A percentile compares a stretch with the other conserved stretches of the same genome.
phyloP scores from a whole-genome alignment of 2,113 vertebrate species.

The Xiphias gladius region DNA sequence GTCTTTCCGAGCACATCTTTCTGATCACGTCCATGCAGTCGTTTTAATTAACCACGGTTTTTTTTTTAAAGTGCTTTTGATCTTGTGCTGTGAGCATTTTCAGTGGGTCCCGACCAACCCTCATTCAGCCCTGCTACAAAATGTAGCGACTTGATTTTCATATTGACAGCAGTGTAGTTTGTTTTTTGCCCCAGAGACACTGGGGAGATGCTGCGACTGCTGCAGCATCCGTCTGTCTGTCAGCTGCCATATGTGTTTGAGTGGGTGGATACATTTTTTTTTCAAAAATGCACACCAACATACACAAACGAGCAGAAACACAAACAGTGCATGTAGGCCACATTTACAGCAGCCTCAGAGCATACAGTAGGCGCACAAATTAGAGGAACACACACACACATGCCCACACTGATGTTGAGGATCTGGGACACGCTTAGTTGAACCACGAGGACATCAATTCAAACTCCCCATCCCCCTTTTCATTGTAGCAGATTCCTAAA shows the following conservation, averaged over 20 bases:
- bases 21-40: slow-evolving; percentile 46
- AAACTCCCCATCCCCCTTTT: slow-evolving; percentile 6
- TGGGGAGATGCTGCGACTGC: slow-evolving; percentile 38
- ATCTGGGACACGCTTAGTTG: slow-evolving; percentile 52
- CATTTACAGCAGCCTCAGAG: slow-evolving; percentile 16
- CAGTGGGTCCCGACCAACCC: slow-evolving; percentile 2
- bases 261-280: slow-evolving; percentile 32
- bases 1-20: slow-evolving; percentile 47
- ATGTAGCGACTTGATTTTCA: slow-evolving; percentile 40
- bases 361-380: neutral
- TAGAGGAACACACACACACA: neutral
- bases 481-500: slow-evolving; percentile 41
- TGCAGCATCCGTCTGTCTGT: slow-evolving; percentile 46
- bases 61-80: slow-evolving; percentile 61
- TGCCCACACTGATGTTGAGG: slow-evolving; percentile 25
- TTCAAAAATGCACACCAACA: slow-evolving; percentile 6
- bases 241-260: slow-evolving; percentile 17
- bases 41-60: slow-evolving; percentile 58
- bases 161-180: slow-evolving; percentile 38
- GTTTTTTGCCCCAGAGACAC: slow-evolving; percentile 31
- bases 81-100: slow-evolving; percentile 48
- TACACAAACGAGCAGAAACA: slow-evolving; percentile 12
- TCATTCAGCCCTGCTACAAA: slow-evolving; percentile 32
- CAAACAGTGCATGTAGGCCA: slow-evolving; percentile 22
- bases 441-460: slow-evolving; percentile 31